A percentile compares a stretch with the other conserved stretches of the same genome.
Conservation (phyloP, 2,888 invertebrate genomes). For the Trichopria drosophilae region DNA sequence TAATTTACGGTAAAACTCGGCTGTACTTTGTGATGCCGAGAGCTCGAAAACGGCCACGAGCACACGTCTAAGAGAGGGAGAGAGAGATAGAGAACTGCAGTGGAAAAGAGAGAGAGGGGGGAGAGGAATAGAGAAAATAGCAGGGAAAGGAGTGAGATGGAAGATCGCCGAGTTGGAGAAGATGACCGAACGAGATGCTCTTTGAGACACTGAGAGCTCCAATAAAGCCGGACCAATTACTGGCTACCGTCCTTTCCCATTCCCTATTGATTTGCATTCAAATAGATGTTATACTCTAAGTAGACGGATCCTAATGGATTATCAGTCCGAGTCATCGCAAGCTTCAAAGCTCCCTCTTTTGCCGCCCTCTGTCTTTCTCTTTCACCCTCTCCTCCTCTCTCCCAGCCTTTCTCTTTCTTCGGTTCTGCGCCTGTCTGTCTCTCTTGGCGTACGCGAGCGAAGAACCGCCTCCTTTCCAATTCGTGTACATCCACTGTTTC, state of each 20-base stretch:
- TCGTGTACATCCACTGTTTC: constrained; percentile 53
- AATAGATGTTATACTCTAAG: constrained; percentile 60
- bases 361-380: constrained; percentile 21
- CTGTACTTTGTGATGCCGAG: constrained; percentile 34
- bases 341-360: constrained; percentile 54
- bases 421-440: too few species aligned
- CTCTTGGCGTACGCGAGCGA: constrained; percentile 35
- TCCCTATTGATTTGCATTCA: constrained; percentile 60
- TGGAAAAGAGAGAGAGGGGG: constrained; percentile 27
- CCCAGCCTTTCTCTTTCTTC: constrained; percentile 7
- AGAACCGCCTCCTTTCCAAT: constrained; percentile 50
- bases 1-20: constrained; percentile 38
- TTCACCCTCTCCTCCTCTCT: constrained; percentile 3
- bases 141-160: constrained; percentile 30
- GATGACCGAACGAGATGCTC: constrained; percentile 59
- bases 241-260: constrained; percentile 55
- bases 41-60: constrained; percentile 36
- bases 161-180: constrained; percentile 43
- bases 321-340: constrained; percentile 58
- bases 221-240: constrained; percentile 60
- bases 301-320: constrained; percentile 60
- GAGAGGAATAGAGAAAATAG: constrained; percentile 35
- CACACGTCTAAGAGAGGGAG: constrained; percentile 36
- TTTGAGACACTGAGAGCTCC: constrained; percentile 58
- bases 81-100: constrained; percentile 31